Percentiles rank a stretch among this genome's conserved stretches.
These are phyloP conservation scores for Betta splendens DNA, from an alignment of 2,797 vertebrate genomes.

Conservation along the genomic window DNA sequence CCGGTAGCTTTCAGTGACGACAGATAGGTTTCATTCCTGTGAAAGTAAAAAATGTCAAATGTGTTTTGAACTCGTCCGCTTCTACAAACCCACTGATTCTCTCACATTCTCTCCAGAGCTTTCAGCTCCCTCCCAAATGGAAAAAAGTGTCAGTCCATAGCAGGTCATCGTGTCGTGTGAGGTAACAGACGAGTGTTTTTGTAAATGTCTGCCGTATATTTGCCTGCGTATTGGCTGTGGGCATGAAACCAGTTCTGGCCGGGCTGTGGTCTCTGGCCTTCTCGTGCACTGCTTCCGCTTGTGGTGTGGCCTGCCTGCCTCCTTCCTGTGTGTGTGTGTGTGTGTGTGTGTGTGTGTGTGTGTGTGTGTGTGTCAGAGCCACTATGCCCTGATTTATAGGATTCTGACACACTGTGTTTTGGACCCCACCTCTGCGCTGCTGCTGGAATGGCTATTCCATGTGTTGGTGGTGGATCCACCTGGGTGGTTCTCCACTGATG, in stretches of 20 bases:
- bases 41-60: conserved; percentile 32
- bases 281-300: conserved; percentile 62
- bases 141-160: conserved; percentile 38
- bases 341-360: conserved; percentile 81
- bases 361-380: conserved; percentile 79
- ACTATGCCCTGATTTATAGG: conserved; percentile 81
- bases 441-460: conserved; percentile 80
- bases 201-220: conserved; percentile 55
- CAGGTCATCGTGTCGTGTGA: conserved; percentile 35
- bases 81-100: conserved; percentile 38
- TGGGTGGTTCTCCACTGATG: conserved; percentile 81
- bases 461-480: conserved; percentile 78
- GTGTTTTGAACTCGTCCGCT: conserved; percentile 27
- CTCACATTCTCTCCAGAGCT: conserved; percentile 42
- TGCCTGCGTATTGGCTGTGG: conserved; percentile 48
- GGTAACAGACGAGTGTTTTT: conserved; percentile 47
- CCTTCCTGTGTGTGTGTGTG: conserved; percentile 80
- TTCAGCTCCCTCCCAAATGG: conserved; percentile 31
- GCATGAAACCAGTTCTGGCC: conserved; percentile 55
- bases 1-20: conserved; percentile 4
- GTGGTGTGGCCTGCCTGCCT: conserved; percentile 74
- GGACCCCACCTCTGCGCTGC: conserved; percentile 76
- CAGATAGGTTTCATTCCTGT: conserved; percentile 11
- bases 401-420: conserved; percentile 68
- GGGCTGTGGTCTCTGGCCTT: conserved; percentile 68